A percentile compares a stretch with the other conserved stretches of the same genome.
phyloP scores from a whole-genome alignment of 2,797 vertebrate species.

The Dallia pectoralis region DNA sequence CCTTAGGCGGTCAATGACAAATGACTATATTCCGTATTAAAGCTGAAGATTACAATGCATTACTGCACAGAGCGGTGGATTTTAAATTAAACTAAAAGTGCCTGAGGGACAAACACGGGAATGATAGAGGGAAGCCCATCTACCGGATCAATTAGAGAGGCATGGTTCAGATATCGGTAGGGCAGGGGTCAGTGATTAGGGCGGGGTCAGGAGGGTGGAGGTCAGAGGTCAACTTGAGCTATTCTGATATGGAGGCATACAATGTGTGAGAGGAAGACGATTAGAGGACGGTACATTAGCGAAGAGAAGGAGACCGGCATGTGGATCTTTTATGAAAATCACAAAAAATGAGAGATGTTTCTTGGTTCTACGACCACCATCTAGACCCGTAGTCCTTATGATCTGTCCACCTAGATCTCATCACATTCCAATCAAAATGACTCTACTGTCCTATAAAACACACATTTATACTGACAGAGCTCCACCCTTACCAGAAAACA shows the following conservation, averaged over 20 bases:
- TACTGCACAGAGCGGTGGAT: not conserved
- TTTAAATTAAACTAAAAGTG: slow-evolving; percentile 14
- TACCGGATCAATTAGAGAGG: slow-evolving; percentile 21
- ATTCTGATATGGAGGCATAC: too few relatives aligned
- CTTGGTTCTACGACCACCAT: too few relatives aligned
- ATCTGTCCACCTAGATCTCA: not conserved
- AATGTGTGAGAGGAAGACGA: not conserved
- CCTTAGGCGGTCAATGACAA: slow-evolving; percentile 26
- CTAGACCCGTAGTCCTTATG: not conserved
- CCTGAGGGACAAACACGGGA: slow-evolving; percentile 34
- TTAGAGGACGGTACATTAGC: not conserved
- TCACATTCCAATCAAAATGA: not conserved
- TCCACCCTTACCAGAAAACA: too few relatives aligned
- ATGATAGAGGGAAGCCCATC: not conserved
- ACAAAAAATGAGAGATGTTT: not conserved
- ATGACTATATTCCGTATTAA: slow-evolving; percentile 62
- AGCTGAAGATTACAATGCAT: slow-evolving; percentile 37
- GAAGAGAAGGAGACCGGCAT: not conserved
- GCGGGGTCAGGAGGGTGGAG: not conserved
- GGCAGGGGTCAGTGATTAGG: not conserved
- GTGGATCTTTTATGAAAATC: too few relatives aligned
- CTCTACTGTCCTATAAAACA: too few relatives aligned
- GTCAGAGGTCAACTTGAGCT: not conserved
- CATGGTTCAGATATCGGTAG: not conserved
- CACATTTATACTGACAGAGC: too few relatives aligned